Evolutionary conservation across 1,140 invertebrate genomes (phyloP), one percentile per base, ranked within the genome.

Genomic region (Mycetomoellerius zeteki): DNA sequence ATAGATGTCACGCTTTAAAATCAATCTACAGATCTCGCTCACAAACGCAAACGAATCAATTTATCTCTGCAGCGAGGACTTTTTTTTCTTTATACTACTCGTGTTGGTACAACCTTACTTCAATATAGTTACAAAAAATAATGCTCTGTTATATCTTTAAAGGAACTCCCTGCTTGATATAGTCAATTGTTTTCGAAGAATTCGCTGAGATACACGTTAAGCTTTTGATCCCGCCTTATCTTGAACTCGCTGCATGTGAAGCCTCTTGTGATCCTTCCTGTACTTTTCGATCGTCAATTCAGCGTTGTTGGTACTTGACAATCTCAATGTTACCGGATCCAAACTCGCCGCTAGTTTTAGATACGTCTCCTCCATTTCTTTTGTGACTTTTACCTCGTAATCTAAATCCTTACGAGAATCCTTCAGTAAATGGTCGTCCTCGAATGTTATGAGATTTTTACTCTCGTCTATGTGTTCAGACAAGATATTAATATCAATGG

Each of bases 311-410:
- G 89, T 72, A 21, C 75, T 91, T 2, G 93, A 77, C 1, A 95
- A 64, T 37, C 91, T 90, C 3, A 94, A 76, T 10, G 91, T 75
- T 12, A 91, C 89, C 3, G 94, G 92, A 78, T 95, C 94, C 24
- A 95, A 85, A 86, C 94, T 94, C 1, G 94, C 95, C 5, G 95
- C 93, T 19, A 95, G 84, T 85, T 95, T 95, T 30, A 95, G 71
- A 91, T 95, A 95, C 64, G 93, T 95, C 50, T 95, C 95, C 47
- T 95, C 94, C 94, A 95, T 95, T 71, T 95, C 94, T 86, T 94
- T 94, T 24, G 95, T 95, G 10, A 95, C 92, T 60, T 95, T 94
- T 0, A 94, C 92, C 54, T 95, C 94, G 30, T 92, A 92, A 65
- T 89, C 86, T 1, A 86, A 21, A 54, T 91, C 82, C 58, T 88